Base-by-base conservation (phyloP, 2,113 vertebrate genomes). In the Lethenteron reissneri region DNA sequence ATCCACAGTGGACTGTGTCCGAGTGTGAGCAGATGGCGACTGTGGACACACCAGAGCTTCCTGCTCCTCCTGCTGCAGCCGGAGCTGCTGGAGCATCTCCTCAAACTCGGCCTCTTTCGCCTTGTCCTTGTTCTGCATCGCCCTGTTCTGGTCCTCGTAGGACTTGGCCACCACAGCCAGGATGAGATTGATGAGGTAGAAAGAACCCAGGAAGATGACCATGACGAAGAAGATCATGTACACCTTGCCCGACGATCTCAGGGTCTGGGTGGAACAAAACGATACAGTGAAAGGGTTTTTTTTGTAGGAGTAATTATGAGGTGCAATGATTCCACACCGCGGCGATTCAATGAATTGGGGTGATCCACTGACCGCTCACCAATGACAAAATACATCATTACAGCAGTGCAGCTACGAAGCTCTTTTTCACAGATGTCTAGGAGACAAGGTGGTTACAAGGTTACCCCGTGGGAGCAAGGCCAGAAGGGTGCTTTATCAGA, bases 201-300 rank as follows among this genome's bases (percentile, higher is more conserved):
- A 68, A 21, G 64, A 68, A 21, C 64, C 64, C 64, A 68, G 11
- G 64, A 68, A 68, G 11, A 68, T 68, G n/a, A 68, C 64, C 64
- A 68, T 68, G 64, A 68, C 21, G 64, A 68, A 68, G 64, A 68
- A 68, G 21, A 68, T 68, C 64, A 68, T 68, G 64, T 68, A 68
- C 8, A 68, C 64, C 64, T 68, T 68, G n/a, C 64, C 64, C 9
- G 64, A 68, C n/a, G 64, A n/a, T 68, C 64, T 68, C 64, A 68
- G 64, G n/a, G 64, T 68, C 64, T 68, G 64, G n/a, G 64, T n/a
- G 64, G n/a, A 68, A 41, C 41, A 41, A 41, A 41, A 41, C 41
- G 41, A 41, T 41, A 5, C 41, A 41, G 41, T 41, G 41, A 41
- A 41, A 25, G 25, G 41, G 5, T 41, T 41, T 41, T 41, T 41